phyloP scores from a whole-genome alignment of 2,113 vertebrate genomes.

The Upupa epops region DNA sequence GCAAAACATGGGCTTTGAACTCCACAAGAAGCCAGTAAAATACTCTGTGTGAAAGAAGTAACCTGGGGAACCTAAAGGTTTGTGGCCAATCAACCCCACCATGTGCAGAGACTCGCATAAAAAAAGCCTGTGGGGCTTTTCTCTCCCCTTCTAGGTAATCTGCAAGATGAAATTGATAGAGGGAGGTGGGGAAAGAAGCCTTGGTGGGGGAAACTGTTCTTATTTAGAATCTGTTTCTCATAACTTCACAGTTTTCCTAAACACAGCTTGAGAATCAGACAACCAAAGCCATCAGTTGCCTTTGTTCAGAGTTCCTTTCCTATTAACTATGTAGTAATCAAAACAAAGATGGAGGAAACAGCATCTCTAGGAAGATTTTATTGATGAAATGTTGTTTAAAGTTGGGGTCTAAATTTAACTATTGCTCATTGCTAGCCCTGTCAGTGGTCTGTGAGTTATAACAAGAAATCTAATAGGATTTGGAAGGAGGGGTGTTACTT shows the following conservation, averaged over 20 bases:
- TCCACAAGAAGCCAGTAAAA: neutral
- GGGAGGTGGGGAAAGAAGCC: neutral
- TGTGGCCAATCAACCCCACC: neutral
- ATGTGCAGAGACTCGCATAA: neutral
- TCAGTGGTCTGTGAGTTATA: neutral
- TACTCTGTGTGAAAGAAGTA: neutral
- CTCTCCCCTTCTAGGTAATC: neutral
- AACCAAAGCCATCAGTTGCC: neutral
- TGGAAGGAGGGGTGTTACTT: neutral
- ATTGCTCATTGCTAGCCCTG: neutral
- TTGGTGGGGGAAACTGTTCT: neutral
- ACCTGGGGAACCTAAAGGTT: neutral
- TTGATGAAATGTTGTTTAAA: neutral
- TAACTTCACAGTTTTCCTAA: neutral
- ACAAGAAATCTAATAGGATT: neutral
- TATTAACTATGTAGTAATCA: neutral
- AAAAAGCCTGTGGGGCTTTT: neutral
- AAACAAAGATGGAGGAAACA: neutral
- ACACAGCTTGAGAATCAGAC: neutral
- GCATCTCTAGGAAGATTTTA: neutral
- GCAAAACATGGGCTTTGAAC: neutral
- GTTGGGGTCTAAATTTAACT: neutral
- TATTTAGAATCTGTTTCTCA: neutral
- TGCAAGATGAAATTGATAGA: neutral
- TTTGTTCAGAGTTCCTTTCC: neutral